Base-by-base conservation (phyloP, 2,888 invertebrate species). In the Willowsia nigromaculata region DNA sequence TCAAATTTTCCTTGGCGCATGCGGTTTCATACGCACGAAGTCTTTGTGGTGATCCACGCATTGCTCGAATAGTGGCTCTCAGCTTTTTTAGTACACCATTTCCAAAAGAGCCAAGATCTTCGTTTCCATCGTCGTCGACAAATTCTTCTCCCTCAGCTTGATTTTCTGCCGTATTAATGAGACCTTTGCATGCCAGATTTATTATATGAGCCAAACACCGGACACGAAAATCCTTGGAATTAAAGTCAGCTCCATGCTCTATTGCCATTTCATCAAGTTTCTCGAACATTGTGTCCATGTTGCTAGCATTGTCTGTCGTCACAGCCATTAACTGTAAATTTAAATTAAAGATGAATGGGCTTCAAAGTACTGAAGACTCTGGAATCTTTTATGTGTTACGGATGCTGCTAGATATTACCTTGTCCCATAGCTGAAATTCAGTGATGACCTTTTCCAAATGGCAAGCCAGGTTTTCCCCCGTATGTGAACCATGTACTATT, bases 191-290 rank as follows among this genome's bases (percentile, higher is more conserved):
- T 1, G 68, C 33, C 22, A 88, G 30, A 40, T 88, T 88, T 3
- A 88, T 62, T 0, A 88, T 62, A 22, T 84, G 88, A 9, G 88
- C 84, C 0, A 88, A 15, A 27, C 88, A 88, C 25, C 88, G 25
- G 1, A 88, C 78, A 3, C 88, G 76, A 22, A 40, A 9, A 5
- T 84, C 13, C 7, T n/a, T 18, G 0, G 50, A 47, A 0, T 22
- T 9, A 68, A 88, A 84, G 0, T 18, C 43, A 0, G 30, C 0
- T 1, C 3, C 0, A 1, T 47, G 76, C 33, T 27, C 30, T 1
- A 7, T 0, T 6, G 37, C 40, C 1, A 27, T 15, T 9, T 50
- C 11, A 6, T 84, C 53, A 0, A 84, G n/a, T 27, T 78, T n/a
- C 0, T 0, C 13, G 15, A 83, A 84, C 27, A 88, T 33, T 5